Base-by-base conservation (phyloP, 2,888 invertebrate species). In the Eupsilia transversa region DNA sequence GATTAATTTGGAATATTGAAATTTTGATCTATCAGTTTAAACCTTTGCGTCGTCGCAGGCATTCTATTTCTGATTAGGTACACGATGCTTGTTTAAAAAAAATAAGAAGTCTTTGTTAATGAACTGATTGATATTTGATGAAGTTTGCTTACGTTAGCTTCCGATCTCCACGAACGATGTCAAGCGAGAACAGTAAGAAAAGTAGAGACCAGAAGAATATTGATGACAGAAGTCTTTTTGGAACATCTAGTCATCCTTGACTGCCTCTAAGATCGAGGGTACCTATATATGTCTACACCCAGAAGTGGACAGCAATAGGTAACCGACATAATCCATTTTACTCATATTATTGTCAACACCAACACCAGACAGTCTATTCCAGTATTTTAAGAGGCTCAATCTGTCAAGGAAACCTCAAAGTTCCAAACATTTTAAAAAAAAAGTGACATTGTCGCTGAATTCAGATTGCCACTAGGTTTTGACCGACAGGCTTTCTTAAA, bases 1-100 rank as follows among this genome's bases (percentile, higher is more conserved):
- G 56, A 57, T 61, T 67, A 46, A 74, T 75, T 68, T 61, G 59
- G 57, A 61, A 83, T 66, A 56, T 64, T 69, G 41, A 35, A 33
- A 65, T 52, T 65, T 35, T 67, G 30, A 59, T 67, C 12, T 59
- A 57, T 59, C 27, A 43, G 46, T 30, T 41, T 54, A 20, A 33
- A 17, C 4, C 30, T 3, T 14, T 2, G n/a, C n/a, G 17, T 52
- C n/a, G 17, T 52, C 4, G 3, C 38, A 38, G 9, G 14, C 5
- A 61, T 33, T 68, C 1, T 12, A 7, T 43, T 23, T 27, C 23
- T 14, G 27, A 10, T 43, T 1, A n/a, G 6, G 6, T 27, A 12
- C 12, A 23, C 9, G 23, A 67, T n/a, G 33, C 17, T 30, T 54
- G n/a, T 23, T 38, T 23, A 17, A 17, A 43, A 0, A n/a, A 43